Percentiles rank a stretch among this genome's conserved stretches.
These are phyloP conservation scores for Hydrotaea cyrtoneurina DNA, from an alignment of 2,888 invertebrate species.

Conservation along the genomic window DNA sequence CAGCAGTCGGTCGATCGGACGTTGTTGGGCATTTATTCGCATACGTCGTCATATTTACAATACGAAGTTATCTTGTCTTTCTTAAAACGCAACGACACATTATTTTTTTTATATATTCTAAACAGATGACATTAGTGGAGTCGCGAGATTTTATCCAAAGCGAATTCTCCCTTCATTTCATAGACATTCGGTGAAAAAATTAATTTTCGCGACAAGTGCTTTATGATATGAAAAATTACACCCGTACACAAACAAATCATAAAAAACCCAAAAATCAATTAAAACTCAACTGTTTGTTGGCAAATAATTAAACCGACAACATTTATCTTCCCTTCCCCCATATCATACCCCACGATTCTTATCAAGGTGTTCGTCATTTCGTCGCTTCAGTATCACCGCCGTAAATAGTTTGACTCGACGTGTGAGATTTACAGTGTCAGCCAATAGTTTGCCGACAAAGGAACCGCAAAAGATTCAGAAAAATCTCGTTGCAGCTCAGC, in stretches of 20 bases:
- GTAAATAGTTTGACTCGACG: background rate
- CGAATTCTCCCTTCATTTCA: background rate
- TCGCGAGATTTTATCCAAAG: background rate
- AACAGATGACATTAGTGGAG: background rate
- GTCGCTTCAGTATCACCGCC: background rate
- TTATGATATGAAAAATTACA: background rate
- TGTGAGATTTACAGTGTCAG: constrained; percentile 17
- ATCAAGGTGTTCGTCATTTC: constrained; percentile 7
- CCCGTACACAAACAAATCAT: constrained; percentile 13
- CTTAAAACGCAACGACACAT: background rate
- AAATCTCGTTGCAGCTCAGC: background rate
- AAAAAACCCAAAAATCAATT: constrained; percentile 18
- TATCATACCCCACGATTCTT: background rate
- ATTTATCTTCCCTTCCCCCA: background rate
- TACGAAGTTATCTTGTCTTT: background rate
- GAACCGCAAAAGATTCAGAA: background rate
- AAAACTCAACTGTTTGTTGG: constrained; percentile 31
- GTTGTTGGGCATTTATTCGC: background rate
- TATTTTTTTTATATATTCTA: background rate
- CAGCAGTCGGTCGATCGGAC: constrained; percentile 34
- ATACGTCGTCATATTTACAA: constrained; percentile 11
- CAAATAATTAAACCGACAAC: constrained; percentile 12
- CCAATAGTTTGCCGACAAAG: constrained; percentile 7
- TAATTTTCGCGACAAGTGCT: constrained; percentile 10
- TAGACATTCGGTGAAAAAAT: constrained; percentile 9